Evolutionary conservation across 1,140 invertebrate genomes (phyloP), one percentile per base, ranked within the genome.

Genomic region (Anthonomus grandis): DNA sequence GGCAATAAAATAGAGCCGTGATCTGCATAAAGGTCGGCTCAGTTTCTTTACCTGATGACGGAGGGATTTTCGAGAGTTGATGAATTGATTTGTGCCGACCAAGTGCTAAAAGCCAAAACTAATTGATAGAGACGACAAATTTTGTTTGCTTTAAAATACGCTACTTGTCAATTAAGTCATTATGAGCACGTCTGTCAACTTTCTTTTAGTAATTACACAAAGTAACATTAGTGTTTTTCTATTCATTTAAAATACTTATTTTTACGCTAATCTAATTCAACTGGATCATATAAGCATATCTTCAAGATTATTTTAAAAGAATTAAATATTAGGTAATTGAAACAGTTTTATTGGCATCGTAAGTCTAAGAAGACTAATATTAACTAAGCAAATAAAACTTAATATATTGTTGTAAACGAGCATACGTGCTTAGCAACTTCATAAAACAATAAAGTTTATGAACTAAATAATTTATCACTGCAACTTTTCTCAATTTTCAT

Each of bases 391-490:
- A 48, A 48, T 57, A 62, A 51, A 57, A 27, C 42, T 22, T 49
- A 36, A 27, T 23, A 22, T 15, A 41, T n/a, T n/a, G 54, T 57
- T 38, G 22, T 54, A 54, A 54, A 51, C n/a, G n/a, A 41, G 54
- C 38, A 39, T 36, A 34, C 22, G 31, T 52, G 25, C 9, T 41
- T 41, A 48, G 27, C n/a, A 46, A 55, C 44, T 56, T 56, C 53
- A 56, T 56, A 56, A 56, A 56, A 48, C 53, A 56, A 56, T 56
- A 56, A 56, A 56, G 31, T 56, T 56, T 56, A 56, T 56, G 45
- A 48, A 56, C 53, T 56, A 34, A 45, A 15, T 39, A 8, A 6
- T 39, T 6, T 15, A 39, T 34, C 15, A 34, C 31, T 34, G 13
- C 31, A 34, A 10, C 2, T 13, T 13, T 34, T 34, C 15, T 34